These are phyloP conservation scores for Andrena marginata DNA, from an alignment of 2,888 invertebrate species.

Conservation along the genomic window DNA sequence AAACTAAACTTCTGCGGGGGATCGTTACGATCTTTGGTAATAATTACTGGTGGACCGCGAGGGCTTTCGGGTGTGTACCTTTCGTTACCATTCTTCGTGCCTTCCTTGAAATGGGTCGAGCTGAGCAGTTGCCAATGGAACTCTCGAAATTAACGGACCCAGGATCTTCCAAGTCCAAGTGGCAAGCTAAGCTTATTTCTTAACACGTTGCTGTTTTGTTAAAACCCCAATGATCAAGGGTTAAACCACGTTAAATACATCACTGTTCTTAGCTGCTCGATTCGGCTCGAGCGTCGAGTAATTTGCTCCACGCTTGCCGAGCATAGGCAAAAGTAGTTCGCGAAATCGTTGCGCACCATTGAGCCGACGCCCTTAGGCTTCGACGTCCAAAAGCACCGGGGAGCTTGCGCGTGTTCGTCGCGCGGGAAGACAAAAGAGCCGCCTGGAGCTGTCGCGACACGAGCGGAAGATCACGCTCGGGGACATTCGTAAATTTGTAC, in stretches of 20 bases:
- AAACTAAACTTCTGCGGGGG: conserved; percentile 27
- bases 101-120: conserved; percentile 3
- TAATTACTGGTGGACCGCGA: conserved; percentile 27
- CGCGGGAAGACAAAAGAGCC: conserved; percentile 16
- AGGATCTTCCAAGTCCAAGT: background rate
- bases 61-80: conserved; percentile 27
- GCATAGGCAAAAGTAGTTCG: background rate
- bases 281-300: background rate
- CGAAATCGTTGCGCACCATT: conserved; percentile 11
- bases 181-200: background rate
- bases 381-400: background rate
- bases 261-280: background rate
- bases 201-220: background rate
- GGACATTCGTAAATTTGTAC: conserved; percentile 22
- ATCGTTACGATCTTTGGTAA: conserved; percentile 24
- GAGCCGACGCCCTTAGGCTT: conserved; percentile 6
- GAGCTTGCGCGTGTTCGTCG: background rate
- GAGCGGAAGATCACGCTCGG: conserved; percentile 16
- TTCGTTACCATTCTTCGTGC: conserved; percentile 19
- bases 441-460: conserved; percentile 2
- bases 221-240: too few species aligned
- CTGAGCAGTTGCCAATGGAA: background rate
- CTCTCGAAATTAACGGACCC: background rate
- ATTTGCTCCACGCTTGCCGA: background rate
- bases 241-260: background rate